These are phyloP conservation scores for Pseudolaguvia tuberculata DNA, from an alignment of 2,113 vertebrate species.

Conservation along the genomic window DNA sequence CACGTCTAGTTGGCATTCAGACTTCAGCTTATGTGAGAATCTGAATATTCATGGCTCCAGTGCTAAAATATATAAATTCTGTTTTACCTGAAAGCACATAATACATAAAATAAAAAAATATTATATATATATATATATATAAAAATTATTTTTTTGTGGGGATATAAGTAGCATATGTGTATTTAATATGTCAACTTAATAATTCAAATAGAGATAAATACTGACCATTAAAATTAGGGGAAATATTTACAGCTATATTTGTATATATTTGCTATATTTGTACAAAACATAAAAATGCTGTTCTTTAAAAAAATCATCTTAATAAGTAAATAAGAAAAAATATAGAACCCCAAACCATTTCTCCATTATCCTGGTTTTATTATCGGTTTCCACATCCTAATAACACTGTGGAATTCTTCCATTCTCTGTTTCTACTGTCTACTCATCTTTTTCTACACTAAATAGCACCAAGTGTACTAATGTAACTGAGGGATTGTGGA, in stretches of 20 bases:
- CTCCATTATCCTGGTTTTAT: not conserved
- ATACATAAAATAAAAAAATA: too few relatives aligned
- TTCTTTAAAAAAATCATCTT: not conserved
- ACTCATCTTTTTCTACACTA: not conserved
- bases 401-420: slow-evolving; percentile 7
- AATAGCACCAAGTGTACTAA: not conserved
- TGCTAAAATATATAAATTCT: not conserved
- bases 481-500: not conserved
- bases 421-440: not conserved
- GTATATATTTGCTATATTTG: too few relatives aligned
- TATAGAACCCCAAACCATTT: not conserved
- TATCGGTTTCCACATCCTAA: not conserved
- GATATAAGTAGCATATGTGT: too few relatives aligned
- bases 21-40: slow-evolving; percentile 11
- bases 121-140: too few relatives aligned
- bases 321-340: not conserved
- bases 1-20: not conserved
- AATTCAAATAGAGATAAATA: too few relatives aligned
- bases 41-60: not conserved
- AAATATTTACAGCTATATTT: too few relatives aligned
- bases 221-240: too few relatives aligned
- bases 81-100: not conserved
- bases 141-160: too few relatives aligned
- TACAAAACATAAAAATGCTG: not conserved
- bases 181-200: too few relatives aligned